These are phyloP conservation scores for Eupleurogrammus muticus DNA, from an alignment of 2,797 vertebrate species.

Conservation along the genomic window DNA sequence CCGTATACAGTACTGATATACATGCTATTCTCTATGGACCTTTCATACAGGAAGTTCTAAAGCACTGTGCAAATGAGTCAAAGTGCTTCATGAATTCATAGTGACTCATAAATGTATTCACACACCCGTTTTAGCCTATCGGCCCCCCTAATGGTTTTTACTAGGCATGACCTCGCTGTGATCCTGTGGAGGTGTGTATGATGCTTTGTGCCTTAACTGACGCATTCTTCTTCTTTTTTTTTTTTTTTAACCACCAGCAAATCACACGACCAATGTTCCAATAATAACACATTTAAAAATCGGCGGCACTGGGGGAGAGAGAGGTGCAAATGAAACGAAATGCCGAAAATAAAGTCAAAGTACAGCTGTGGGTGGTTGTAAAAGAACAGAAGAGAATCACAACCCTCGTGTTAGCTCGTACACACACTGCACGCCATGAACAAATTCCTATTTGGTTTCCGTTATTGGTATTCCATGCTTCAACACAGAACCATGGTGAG, in stretches of 20 bases:
- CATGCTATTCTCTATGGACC: slow-evolving; percentile 8
- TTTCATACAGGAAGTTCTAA: not conserved
- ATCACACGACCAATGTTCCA: not conserved
- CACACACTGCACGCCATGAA: too few species aligned
- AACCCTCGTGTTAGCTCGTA: not conserved
- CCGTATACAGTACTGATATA: not conserved
- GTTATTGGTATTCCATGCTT: slow-evolving; percentile 3
- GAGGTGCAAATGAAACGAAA: not conserved
- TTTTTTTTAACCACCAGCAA: too few species aligned
- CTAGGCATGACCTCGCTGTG: slow-evolving; percentile 3
- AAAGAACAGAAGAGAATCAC: not conserved
- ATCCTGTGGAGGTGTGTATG: not conserved
- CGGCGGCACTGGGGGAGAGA: not conserved
- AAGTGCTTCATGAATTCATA: slow-evolving; percentile 10
- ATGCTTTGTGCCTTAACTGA: not conserved
- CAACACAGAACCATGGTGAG: slow-evolving; percentile 10
- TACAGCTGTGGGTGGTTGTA: not conserved
- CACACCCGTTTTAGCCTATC: slow-evolving; percentile 32
- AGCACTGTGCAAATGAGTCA: not conserved
- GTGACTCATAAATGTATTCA: slow-evolving; percentile 36
- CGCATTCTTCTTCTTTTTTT: not conserved
- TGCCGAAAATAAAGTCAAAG: not conserved
- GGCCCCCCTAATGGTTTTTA: slow-evolving; percentile 63
- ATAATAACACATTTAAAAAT: not conserved
- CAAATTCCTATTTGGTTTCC: too few species aligned